These are phyloP conservation scores for Eretmochelys imbricata DNA, from an alignment of 2,113 vertebrate species.

Conservation along the genomic window DNA sequence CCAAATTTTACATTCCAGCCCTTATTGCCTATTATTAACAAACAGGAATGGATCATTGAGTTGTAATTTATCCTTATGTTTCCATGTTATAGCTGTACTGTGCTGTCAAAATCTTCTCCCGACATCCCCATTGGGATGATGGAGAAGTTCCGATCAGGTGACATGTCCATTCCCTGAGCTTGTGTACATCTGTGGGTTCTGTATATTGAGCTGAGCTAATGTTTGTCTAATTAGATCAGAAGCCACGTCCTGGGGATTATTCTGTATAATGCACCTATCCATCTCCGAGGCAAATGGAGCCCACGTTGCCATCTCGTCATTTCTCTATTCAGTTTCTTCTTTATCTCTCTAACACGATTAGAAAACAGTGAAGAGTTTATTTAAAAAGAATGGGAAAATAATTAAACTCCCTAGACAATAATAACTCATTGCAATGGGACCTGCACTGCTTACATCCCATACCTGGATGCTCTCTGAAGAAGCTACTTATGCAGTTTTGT, in stretches of 20 bases:
- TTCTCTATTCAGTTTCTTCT: conserved; percentile 8
- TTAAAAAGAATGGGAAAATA: neutral
- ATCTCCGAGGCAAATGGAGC: neutral
- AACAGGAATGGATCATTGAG: neutral
- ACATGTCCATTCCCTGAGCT: neutral
- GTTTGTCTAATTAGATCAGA: conserved; percentile 8
- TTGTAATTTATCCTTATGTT: neutral
- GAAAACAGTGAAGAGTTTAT: neutral
- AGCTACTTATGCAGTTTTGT: neutral
- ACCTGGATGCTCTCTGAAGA: neutral
- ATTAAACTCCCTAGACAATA: neutral
- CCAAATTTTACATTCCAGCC: neutral
- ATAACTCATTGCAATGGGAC: neutral
- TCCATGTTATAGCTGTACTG: neutral
- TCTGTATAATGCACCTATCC: neutral
- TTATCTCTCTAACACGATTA: conserved; percentile 14
- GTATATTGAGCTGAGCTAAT: neutral
- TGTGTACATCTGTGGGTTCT: neutral
- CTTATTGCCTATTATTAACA: neutral
- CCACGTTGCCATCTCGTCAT: neutral
- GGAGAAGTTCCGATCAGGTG: neutral
- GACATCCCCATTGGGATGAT: neutral
- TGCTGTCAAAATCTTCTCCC: neutral
- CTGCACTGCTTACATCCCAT: neutral
- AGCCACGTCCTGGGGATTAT: neutral